Conservation (phyloP, 1,140 invertebrate genomes). For the Drosophila setifemur region DNA sequence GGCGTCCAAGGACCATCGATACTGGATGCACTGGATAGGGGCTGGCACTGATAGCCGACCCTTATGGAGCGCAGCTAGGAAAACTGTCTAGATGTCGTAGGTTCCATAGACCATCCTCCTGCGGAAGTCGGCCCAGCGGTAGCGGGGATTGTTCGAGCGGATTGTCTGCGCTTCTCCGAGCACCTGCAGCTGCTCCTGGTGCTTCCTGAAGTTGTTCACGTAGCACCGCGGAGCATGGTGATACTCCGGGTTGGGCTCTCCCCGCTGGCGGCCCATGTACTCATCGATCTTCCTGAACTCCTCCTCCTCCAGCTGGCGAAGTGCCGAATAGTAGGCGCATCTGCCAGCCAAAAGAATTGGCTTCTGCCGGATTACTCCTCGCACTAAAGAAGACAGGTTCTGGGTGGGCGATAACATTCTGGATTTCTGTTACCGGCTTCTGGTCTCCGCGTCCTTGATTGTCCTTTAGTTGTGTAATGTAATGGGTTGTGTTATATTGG, state of each 20-base stretch:
- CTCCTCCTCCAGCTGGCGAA: not conserved
- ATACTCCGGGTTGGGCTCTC: constrained; percentile 47
- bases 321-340: not conserved
- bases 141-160: constrained; percentile 23
- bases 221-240: constrained; percentile 32
- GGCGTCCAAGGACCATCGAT: too few species aligned
- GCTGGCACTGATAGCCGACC: too few species aligned
- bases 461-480: too few species aligned
- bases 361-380: not conserved
- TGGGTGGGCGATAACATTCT: not conserved
- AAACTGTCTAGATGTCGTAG: constrained; percentile 17
- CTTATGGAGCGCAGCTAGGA: not conserved
- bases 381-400: not conserved
- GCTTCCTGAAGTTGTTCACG: constrained; percentile 27
- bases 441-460: too few species aligned
- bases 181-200: constrained; percentile 2
- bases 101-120: constrained; percentile 46
- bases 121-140: constrained; percentile 50
- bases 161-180: not conserved
- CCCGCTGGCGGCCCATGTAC: not conserved
- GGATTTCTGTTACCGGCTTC: too few species aligned
- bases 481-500: not conserved
- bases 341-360: not conserved
- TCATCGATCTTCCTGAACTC: not conserved
- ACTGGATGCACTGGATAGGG: too few species aligned